Evolutionary conservation across 2,888 invertebrate species (phyloP).

Genomic region (Lutraria lutraria): DNA sequence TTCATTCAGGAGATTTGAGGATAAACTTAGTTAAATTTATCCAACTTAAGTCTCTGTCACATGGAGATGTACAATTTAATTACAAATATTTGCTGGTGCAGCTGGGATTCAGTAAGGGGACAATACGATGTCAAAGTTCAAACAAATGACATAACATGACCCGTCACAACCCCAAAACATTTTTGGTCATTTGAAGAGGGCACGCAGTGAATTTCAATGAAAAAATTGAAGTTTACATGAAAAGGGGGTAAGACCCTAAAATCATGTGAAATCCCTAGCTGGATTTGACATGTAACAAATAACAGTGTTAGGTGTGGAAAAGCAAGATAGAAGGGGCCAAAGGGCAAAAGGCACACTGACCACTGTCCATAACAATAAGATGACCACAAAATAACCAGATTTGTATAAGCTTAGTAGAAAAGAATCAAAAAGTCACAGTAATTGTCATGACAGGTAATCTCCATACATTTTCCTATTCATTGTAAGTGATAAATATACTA

Average conservation of each 20-base stretch:
- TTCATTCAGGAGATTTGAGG: slow-evolving; percentile 44
- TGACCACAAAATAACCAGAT: slow-evolving; percentile 52
- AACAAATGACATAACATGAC: slow-evolving; percentile 52
- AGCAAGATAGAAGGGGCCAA: slow-evolving; percentile 35
- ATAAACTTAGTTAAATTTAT: slow-evolving; percentile 68
- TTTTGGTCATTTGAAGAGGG: slow-evolving; percentile 43
- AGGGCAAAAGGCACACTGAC: slow-evolving; percentile 37
- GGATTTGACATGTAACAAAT: slow-evolving; percentile 44
- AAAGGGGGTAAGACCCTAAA: slow-evolving; percentile 52
- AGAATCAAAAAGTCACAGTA: slow-evolving; percentile 48
- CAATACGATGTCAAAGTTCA: slow-evolving; percentile 60
- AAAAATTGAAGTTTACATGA: slow-evolving; percentile 39
- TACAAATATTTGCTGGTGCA: slow-evolving; percentile 52
- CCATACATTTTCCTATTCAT: slow-evolving; percentile 37
- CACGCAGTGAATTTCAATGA: slow-evolving; percentile 53
- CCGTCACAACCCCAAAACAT: slow-evolving; percentile 45
- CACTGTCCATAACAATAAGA: slow-evolving; percentile 41
- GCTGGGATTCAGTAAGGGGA: slow-evolving; percentile 31
- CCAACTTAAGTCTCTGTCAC: slow-evolving; percentile 62
- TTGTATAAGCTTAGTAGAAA: slow-evolving; percentile 22
- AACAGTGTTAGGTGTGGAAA: slow-evolving; percentile 43
- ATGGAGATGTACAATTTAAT: slow-evolving; percentile 63
- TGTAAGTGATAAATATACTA: slow-evolving; percentile 45
- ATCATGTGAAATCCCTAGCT: slow-evolving; percentile 38
- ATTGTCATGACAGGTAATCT: slow-evolving; percentile 46